phyloP scores from a whole-genome alignment of 2,888 invertebrate species.

The Petrolisthes manimaculis region DNA sequence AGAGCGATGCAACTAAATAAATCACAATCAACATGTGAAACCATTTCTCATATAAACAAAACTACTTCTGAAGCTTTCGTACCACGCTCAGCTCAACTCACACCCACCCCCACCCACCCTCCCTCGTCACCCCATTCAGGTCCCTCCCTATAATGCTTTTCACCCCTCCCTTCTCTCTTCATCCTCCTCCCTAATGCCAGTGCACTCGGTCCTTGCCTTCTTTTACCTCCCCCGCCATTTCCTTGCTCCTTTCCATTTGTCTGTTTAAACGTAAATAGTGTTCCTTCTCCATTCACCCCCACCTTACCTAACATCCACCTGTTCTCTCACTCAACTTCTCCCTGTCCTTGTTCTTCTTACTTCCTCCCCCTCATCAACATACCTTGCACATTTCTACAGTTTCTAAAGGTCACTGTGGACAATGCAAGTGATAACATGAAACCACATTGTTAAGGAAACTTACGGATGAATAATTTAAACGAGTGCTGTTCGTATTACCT shows the following conservation, averaged over 20 bases:
- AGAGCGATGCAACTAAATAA: too few relatives aligned
- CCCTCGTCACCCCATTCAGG: background rate
- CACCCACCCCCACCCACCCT: background rate
- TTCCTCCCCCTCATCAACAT: background rate
- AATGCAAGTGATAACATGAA: too few relatives aligned
- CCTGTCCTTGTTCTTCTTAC: background rate
- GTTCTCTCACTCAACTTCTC: background rate
- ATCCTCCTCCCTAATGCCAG: background rate
- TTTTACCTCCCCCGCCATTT: background rate
- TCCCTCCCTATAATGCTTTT: background rate
- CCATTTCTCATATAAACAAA: background rate
- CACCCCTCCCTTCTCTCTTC: slow-evolving; percentile 1
- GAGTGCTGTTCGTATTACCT: too few relatives aligned
- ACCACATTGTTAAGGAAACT: too few relatives aligned
- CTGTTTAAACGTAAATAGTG: background rate
- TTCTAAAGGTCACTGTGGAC: too few relatives aligned
- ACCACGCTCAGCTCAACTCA: background rate
- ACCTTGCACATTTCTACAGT: background rate
- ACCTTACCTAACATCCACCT: background rate
- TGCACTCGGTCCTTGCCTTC: background rate
- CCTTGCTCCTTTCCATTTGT: background rate
- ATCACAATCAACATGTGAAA: background rate
- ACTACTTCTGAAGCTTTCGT: background rate
- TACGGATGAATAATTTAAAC: too few relatives aligned
- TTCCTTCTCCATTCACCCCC: background rate